Evolutionary conservation across 1,140 invertebrate genomes (phyloP).

Genomic region (Mercenaria mercenaria): DNA sequence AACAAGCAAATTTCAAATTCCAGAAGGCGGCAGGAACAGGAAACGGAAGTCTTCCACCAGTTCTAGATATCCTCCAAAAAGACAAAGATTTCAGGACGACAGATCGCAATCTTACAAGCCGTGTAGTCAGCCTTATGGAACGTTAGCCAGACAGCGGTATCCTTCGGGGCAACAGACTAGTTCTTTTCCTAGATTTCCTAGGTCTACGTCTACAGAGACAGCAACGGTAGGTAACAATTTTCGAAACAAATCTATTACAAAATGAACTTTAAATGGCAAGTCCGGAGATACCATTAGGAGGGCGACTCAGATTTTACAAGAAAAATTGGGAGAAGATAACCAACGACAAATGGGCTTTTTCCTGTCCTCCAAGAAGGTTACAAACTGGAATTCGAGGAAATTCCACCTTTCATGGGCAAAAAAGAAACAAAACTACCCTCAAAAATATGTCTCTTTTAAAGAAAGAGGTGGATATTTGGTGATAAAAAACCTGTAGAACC

Average conservation of each 20-base stretch:
- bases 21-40: not conserved
- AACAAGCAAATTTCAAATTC: constrained; percentile 14
- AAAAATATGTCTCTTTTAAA: too few species aligned
- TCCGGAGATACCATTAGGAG: not conserved
- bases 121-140: not conserved
- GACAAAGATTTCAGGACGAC: not conserved
- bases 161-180: too few species aligned
- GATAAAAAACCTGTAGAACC: too few species aligned
- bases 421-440: too few species aligned
- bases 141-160: not conserved
- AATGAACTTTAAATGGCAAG: not conserved
- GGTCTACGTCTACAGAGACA: not conserved
- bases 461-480: too few species aligned
- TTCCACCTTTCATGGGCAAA: too few species aligned
- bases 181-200: not conserved
- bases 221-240: not conserved
- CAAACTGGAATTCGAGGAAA: too few species aligned
- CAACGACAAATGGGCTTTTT: not conserved
- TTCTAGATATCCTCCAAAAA: not conserved
- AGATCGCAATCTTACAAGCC: not conserved
- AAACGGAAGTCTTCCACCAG: not conserved
- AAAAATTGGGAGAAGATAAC: not conserved
- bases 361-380: too few species aligned
- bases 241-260: not conserved
- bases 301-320: not conserved